Evolutionary conservation across 2,888 invertebrate species (phyloP).

Genomic region (Craniophora ligustri): DNA sequence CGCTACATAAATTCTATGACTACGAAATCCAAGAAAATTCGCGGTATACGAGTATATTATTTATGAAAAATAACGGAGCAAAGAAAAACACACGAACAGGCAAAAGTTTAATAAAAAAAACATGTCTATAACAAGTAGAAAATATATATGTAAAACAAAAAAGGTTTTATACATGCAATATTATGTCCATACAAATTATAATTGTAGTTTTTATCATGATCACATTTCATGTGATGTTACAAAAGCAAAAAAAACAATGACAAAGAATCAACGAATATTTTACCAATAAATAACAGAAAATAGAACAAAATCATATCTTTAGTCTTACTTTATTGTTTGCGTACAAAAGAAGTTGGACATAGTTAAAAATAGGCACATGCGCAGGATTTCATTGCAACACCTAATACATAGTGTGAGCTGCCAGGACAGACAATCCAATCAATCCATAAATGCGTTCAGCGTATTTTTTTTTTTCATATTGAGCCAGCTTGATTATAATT

Average conservation of each 20-base stretch:
- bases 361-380: too few relatives aligned
- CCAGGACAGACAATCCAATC: too few relatives aligned
- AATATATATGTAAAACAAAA: constrained; percentile 33
- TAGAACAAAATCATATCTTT: constrained; percentile 25
- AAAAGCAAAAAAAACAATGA: constrained; percentile 29
- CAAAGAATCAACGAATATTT: constrained; percentile 37
- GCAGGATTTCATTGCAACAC: too few relatives aligned
- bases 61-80: constrained; percentile 14
- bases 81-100: constrained; percentile 46
- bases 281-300: constrained; percentile 45
- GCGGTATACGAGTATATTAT: not conserved
- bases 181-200: constrained; percentile 26
- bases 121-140: constrained; percentile 43
- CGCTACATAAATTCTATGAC: constrained; percentile 38
- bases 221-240: constrained; percentile 46
- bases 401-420: too few relatives aligned
- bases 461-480: constrained; percentile 6
- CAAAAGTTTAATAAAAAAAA: constrained; percentile 54
- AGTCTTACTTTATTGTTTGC: constrained; percentile 5
- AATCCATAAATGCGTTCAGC: too few relatives aligned
- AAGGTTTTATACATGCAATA: constrained; percentile 30
- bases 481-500: constrained; percentile 10
- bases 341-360: constrained; percentile 16
- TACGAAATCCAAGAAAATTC: constrained; percentile 11
- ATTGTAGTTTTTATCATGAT: constrained; percentile 16